Percentiles rank a stretch among this genome's conserved stretches.
These are phyloP conservation scores for Dynastes tityus DNA, from an alignment of 2,888 invertebrate species.

Conservation along the genomic window DNA sequence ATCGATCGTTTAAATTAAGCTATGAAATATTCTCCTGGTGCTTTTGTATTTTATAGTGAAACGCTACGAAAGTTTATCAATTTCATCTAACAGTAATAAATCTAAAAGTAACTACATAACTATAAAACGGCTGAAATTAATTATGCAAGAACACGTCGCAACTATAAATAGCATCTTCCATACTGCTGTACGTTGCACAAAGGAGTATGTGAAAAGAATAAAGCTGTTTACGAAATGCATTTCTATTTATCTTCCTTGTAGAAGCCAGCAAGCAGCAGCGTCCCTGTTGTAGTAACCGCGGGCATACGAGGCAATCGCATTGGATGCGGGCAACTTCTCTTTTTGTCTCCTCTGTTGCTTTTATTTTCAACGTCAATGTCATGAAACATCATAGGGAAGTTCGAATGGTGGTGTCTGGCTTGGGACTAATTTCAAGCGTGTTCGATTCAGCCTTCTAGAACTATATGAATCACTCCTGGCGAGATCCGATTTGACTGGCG, in stretches of 20 bases:
- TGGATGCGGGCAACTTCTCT: constrained; percentile 20
- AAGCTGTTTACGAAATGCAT: constrained; percentile 29
- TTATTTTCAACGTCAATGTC: constrained; percentile 24
- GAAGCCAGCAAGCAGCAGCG: constrained; percentile 19
- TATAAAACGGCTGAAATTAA: constrained; percentile 13
- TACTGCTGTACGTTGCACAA: background rate
- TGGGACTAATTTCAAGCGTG: constrained; percentile 10
- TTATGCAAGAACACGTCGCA: constrained; percentile 16
- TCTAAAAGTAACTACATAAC: too few relatives aligned
- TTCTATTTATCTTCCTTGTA: constrained; percentile 25
- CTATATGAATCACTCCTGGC: constrained; percentile 9
- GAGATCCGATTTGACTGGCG: constrained; percentile 8
- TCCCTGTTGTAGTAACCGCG: background rate
- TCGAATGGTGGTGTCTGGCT: constrained; percentile 3
- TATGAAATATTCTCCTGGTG: too few relatives aligned
- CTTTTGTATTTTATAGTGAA: too few relatives aligned
- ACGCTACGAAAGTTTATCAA: too few relatives aligned
- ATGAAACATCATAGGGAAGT: constrained; percentile 6
- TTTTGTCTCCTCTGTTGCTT: background rate
- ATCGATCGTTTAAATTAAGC: too few relatives aligned
- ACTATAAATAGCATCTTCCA: constrained; percentile 17
- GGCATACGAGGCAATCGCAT: background rate
- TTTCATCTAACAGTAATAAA: too few relatives aligned
- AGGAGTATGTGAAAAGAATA: constrained; percentile 29
- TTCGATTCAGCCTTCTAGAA: background rate